A percentile compares a stretch with the other conserved stretches of the same genome.
These are phyloP conservation scores for Sebastes alutus DNA, from an alignment of 2,797 vertebrate species.

Conservation along the genomic window DNA sequence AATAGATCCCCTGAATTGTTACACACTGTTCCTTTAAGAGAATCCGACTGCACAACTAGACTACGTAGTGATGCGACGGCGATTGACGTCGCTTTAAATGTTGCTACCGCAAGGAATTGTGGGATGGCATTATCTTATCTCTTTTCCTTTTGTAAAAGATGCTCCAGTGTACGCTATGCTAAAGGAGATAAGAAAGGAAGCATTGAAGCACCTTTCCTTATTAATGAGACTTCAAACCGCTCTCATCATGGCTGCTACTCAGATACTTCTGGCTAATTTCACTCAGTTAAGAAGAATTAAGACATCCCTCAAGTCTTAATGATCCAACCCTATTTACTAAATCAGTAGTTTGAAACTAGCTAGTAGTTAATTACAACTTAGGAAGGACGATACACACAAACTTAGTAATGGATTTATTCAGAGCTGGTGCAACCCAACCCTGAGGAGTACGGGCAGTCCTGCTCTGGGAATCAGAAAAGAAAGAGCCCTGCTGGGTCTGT, in stretches of 20 bases:
- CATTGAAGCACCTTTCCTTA: not conserved
- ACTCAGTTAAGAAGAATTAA: not conserved
- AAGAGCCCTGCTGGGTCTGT: constrained; percentile 32
- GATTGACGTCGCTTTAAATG: not conserved
- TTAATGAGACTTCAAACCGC: too few species aligned
- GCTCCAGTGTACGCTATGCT: not conserved
- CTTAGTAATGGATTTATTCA: not conserved
- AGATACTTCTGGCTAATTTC: not conserved
- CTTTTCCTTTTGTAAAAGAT: not conserved
- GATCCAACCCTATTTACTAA: not conserved
- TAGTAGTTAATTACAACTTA: not conserved
- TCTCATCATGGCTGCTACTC: not conserved
- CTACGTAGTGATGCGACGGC: not conserved
- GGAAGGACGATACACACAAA: not conserved
- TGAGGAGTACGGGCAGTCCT: not conserved
- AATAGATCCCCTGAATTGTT: too few species aligned
- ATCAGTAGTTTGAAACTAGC: not conserved
- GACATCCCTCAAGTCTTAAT: not conserved
- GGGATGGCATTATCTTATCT: not conserved
- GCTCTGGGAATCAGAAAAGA: constrained; percentile 23
- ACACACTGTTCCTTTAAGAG: not conserved
- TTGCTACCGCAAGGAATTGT: not conserved
- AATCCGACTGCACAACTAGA: not conserved
- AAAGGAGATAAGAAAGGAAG: not conserved
- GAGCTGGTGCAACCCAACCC: constrained; percentile 15